Percentiles rank a stretch among this genome's conserved stretches.
phyloP scores from a whole-genome alignment of 2,797 vertebrate genomes.

The Numenius phaeopus region DNA sequence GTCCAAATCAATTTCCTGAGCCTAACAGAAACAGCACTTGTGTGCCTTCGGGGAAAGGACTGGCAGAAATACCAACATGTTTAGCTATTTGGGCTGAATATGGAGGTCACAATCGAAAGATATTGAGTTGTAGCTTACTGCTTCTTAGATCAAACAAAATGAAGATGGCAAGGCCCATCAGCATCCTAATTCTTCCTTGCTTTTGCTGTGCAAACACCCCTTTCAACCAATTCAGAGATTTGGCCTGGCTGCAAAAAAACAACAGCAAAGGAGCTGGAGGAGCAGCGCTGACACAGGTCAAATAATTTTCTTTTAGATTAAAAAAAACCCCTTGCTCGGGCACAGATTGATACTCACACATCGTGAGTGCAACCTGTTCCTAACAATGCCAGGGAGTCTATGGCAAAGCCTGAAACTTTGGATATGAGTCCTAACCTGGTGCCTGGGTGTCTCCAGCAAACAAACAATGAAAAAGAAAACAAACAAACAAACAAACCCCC shows the following conservation, averaged over 20 bases:
- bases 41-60: not conserved
- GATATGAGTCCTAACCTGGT: not conserved
- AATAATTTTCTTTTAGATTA: not conserved
- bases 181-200: not conserved
- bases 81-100: not conserved
- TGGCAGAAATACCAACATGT: not conserved
- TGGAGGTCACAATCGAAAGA: not conserved
- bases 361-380: not conserved
- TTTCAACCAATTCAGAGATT: not conserved
- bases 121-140: not conserved
- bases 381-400: not conserved
- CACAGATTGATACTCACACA: not conserved
- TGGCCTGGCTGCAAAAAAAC: not conserved
- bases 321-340: not conserved
- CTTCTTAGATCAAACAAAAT: not conserved
- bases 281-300: rapidly evolving
- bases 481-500: not conserved
- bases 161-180: not conserved
- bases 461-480: not conserved
- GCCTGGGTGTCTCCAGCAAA: not conserved
- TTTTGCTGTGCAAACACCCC: not conserved
- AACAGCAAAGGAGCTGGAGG: not conserved
- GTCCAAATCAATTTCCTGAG: not conserved
- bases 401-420: not conserved
- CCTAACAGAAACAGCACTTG: not conserved